Base-by-base conservation (phyloP, 2,113 vertebrate species). In the Brienomyrus longianalis region DNA sequence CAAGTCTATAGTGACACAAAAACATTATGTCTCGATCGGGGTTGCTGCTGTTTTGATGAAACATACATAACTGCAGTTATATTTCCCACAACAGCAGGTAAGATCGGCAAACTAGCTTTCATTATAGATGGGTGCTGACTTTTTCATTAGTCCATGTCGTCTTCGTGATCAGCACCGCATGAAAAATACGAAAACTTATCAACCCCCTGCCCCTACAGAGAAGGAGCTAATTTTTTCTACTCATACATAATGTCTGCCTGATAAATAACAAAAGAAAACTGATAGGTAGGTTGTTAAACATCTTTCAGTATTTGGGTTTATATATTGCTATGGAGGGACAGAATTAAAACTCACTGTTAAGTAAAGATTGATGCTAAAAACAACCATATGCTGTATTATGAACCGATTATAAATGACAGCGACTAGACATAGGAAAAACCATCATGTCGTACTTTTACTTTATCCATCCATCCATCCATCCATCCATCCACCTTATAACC, bases 121-220 rank as follows among this genome's bases (percentile, higher is more conserved):
- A 84, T 84, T 56, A 89, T 56, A 83, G 43, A 89, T 56, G 77
- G 47, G 19, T 39, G 77, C 43, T 83, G 43, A 39, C 77, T 83
- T 48, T 84, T 84, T 84, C 43, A 84, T 84, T 84, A 84, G 35
- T 84, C 83, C 9, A 6, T 27, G 45, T 48, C 19, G 21, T 48
- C 45, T 84, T 48, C 7, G 45, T 48, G 45, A 48, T 19, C 83
- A n/a, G 23, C 19, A n/a, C 80, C 19, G 13, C 45, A 48, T 83
- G 45, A 3, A 83, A 48, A 19, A 77, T n/a, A 80, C 0, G 17
- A 80, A 39, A 43, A 5, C 0, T 19, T 80, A 80, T 43, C 15
- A 80, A 43, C 74, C 74, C 70, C 17, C 35, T 80, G 15, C 70
- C 13, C 27, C 21, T 89, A 15, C 21, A 31, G 21, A 43, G 35